phyloP scores from a whole-genome alignment of 2,113 vertebrate genomes.

The Glaucidium brasilianum region DNA sequence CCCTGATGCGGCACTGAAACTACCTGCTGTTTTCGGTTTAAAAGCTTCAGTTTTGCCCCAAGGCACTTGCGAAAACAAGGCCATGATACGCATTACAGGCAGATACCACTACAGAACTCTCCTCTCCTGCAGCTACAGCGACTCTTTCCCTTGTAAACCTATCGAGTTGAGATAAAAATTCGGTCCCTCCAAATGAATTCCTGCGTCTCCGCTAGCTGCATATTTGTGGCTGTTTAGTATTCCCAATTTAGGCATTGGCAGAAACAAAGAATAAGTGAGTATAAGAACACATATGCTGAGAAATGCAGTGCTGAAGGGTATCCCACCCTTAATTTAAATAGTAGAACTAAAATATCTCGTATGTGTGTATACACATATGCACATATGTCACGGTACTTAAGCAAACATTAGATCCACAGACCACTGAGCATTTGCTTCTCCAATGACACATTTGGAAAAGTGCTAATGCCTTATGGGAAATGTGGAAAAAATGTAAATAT shows the following conservation, averaged over 20 bases:
- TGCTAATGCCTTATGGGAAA: neutral
- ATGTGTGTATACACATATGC: neutral
- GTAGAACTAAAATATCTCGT: neutral
- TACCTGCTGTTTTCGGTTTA: neutral
- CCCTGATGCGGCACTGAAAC: neutral
- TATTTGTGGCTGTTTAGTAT: neutral
- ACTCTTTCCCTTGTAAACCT: neutral
- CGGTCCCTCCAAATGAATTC: neutral
- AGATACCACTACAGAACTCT: neutral
- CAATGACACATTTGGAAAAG: neutral
- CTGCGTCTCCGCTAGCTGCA: neutral
- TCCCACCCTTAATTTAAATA: conserved; percentile 1
- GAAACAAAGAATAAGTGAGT: neutral
- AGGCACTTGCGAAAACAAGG: neutral
- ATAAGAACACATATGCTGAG: neutral
- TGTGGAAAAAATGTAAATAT: neutral
- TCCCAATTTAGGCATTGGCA: neutral
- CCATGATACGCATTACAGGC: neutral
- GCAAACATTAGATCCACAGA: neutral
- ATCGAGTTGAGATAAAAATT: neutral
- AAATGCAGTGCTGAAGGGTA: conserved; percentile 1
- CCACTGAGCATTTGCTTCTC: neutral
- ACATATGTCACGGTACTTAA: neutral
- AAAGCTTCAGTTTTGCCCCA: neutral
- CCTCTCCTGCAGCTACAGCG: neutral